A percentile compares a stretch with the other conserved stretches of the same genome.
Evolutionary conservation across 92 coral and sea anemone genomes (phyloP).

Genomic region (Scolanthus callimorphus): DNA sequence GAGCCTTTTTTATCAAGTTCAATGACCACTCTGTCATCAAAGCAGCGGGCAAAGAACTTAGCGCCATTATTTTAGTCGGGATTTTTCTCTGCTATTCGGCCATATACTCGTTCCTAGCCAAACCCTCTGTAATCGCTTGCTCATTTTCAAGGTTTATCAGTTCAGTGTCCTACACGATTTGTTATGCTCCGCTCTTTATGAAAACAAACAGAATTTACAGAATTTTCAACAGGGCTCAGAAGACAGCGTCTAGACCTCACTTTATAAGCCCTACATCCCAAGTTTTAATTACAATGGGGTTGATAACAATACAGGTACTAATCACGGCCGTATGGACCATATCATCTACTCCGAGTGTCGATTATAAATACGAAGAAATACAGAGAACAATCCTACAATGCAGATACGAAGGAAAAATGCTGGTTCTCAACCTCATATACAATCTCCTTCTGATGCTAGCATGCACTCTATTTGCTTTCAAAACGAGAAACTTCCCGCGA

Average conservation of each 20-base stretch:
- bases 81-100: slow-evolving; percentile 63
- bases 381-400: slow-evolving; percentile 61
- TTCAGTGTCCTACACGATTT: slow-evolving; percentile 69
- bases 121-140: slow-evolving; percentile 61
- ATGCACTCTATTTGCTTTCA: slow-evolving; percentile 88
- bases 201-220: slow-evolving; percentile 91
- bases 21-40: slow-evolving; percentile 71
- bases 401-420: slow-evolving; percentile 35
- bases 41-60: slow-evolving; percentile 90
- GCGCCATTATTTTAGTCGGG: slow-evolving; percentile 63
- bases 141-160: slow-evolving; percentile 51
- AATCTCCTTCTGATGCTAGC: slow-evolving; percentile 70
- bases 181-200: slow-evolving; percentile 93
- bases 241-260: slow-evolving; percentile 82
- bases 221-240: slow-evolving; percentile 79
- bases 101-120: slow-evolving; percentile 39
- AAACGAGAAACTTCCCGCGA: slow-evolving; percentile 84
- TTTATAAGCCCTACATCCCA: slow-evolving; percentile 83
- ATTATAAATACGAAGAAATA: slow-evolving; percentile 40
- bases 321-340: slow-evolving; percentile 74
- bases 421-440: slow-evolving; percentile 75
- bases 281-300: slow-evolving; percentile 65
- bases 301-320: slow-evolving; percentile 70
- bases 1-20: slow-evolving; percentile 42
- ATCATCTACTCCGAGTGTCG: slow-evolving; percentile 65